These are phyloP conservation scores for Eupeodes corollae DNA, from an alignment of 1,140 invertebrate genomes.

Conservation along the genomic window DNA sequence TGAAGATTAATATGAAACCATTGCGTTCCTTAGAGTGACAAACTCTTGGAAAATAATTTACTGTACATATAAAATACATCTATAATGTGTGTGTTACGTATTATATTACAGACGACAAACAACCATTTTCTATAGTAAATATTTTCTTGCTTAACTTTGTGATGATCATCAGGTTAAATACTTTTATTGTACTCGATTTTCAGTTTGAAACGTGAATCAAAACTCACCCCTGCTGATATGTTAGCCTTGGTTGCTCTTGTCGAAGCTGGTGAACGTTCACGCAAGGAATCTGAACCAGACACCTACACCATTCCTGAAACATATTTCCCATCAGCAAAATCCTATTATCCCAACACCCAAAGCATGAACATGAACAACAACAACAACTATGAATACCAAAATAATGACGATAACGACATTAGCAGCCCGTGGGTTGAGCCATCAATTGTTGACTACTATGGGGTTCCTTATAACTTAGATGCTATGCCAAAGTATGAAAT, in stretches of 20 bases:
- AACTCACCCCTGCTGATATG: conserved; percentile 33
- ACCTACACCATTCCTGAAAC: not conserved
- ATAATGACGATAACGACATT: conserved; percentile 11
- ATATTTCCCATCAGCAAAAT: conserved; percentile 1
- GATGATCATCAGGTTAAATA: no score
- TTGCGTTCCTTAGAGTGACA: no score
- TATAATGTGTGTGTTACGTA: no score
- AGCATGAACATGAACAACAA: not conserved
- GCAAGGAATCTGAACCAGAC: conserved; percentile 28
- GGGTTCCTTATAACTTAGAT: conserved; percentile 24
- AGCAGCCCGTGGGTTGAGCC: conserved; percentile 22
- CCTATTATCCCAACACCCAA: conserved; percentile 1
- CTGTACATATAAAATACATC: no score
- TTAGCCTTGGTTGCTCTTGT: conserved; percentile 30
- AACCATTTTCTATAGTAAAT: no score
- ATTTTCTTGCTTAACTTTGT: no score
- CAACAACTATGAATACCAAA: conserved; percentile 15
- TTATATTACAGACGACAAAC: no score
- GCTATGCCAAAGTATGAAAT: conserved; percentile 28
- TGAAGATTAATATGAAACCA: no score
- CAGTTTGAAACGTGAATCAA: conserved; percentile 24
- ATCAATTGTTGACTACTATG: conserved; percentile 28
- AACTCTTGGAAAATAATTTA: no score
- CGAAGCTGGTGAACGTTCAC: conserved; percentile 31
- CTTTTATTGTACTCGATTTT: no score